These are phyloP conservation scores for Macaria notata DNA, from an alignment of 2,888 invertebrate species.

Conservation along the genomic window DNA sequence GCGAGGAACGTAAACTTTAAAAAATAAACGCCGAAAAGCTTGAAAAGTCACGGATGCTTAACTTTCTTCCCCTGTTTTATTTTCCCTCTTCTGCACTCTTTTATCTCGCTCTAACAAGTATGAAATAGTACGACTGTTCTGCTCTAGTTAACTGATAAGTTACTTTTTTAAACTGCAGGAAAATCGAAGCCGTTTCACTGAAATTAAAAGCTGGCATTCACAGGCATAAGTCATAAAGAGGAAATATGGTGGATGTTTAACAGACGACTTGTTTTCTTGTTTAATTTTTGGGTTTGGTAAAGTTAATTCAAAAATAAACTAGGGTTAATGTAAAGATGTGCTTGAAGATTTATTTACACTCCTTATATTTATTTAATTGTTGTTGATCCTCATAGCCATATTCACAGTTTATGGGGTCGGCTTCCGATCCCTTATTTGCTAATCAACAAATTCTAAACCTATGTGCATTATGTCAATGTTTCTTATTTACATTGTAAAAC, in stretches of 20 bases:
- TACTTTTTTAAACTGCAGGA: slow-evolving; percentile 79
- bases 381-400: too few relatives aligned
- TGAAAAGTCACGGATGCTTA: slow-evolving; percentile 83
- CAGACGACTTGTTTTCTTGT: slow-evolving; percentile 40
- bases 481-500: too few relatives aligned
- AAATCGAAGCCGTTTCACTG: slow-evolving; percentile 75
- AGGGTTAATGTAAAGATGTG: too few relatives aligned
- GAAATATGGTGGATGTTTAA: slow-evolving; percentile 70
- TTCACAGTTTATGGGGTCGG: too few relatives aligned
- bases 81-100: slow-evolving; percentile 71
- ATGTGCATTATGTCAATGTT: too few relatives aligned
- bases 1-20: slow-evolving; percentile 71
- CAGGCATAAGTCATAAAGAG: slow-evolving; percentile 77
- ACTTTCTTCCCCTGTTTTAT: slow-evolving; percentile 82
- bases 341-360: too few relatives aligned
- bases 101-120: slow-evolving; percentile 37
- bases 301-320: too few relatives aligned
- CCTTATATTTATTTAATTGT: too few relatives aligned
- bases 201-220: slow-evolving; percentile 78
- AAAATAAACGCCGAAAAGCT: slow-evolving; percentile 80
- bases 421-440: too few relatives aligned
- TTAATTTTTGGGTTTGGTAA: too few relatives aligned
- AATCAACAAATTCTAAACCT: too few relatives aligned
- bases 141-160: slow-evolving; percentile 76
- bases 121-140: slow-evolving; percentile 50